Conservation (phyloP, 2,797 vertebrate genomes). For the Pipistrellus kuhlii region DNA sequence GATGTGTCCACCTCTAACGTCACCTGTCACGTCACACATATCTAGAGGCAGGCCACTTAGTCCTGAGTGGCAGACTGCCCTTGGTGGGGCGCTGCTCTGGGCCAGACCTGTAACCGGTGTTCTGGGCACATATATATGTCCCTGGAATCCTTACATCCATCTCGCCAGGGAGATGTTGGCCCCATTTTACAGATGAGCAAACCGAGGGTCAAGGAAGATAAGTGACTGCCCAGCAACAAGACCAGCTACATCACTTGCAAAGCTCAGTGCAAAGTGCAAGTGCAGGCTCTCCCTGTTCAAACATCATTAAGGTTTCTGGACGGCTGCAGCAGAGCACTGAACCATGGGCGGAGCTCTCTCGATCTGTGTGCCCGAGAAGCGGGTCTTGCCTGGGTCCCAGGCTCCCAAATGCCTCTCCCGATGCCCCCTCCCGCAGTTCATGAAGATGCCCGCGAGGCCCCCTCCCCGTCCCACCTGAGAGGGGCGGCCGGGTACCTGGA, state of each 20-base stretch:
- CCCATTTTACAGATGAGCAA: background rate
- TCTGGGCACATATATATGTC: rapidly evolving
- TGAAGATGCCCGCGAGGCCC: rapidly evolving
- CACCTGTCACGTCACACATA: rapidly evolving
- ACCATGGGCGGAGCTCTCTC: background rate
- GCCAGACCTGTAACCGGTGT: background rate
- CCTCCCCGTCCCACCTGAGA: rapidly evolving
- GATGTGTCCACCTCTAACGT: rapidly evolving
- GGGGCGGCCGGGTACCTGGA: constrained; percentile 90
- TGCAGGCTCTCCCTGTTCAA: too few relatives aligned
- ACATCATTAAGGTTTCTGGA: background rate
- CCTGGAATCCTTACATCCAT: background rate
- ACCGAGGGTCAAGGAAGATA: background rate
- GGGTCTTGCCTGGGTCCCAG: background rate
- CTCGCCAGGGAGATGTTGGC: background rate
- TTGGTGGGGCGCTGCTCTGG: background rate
- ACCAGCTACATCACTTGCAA: background rate
- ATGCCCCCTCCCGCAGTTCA: background rate
- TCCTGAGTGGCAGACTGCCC: rapidly evolving
- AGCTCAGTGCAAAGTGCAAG: background rate
- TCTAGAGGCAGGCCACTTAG: too few relatives aligned
- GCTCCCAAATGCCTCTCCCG: rapidly evolving
- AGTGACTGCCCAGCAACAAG: background rate
- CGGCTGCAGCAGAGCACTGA: background rate
- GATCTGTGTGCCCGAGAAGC: background rate